phyloP scores from a whole-genome alignment of 2,113 vertebrate species.

The Bungarus multicinctus region DNA sequence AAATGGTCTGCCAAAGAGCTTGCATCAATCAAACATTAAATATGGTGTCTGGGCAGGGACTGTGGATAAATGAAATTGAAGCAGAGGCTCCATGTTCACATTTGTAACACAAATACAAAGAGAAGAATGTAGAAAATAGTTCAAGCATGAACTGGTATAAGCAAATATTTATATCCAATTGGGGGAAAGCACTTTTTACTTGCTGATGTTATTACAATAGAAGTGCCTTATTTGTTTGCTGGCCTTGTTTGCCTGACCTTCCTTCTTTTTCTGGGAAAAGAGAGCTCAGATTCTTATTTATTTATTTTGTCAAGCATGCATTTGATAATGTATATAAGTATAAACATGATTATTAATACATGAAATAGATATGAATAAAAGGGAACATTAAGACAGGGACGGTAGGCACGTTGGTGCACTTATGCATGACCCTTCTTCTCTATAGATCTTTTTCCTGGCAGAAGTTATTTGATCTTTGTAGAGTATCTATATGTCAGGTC shows the following conservation, averaged over 20 bases:
- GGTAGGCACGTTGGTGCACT: no score
- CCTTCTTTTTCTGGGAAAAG: no score
- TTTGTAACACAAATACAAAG: not conserved
- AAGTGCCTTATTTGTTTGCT: not conserved
- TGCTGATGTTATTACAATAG: not conserved
- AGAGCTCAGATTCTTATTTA: not conserved
- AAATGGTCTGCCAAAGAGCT: not conserved
- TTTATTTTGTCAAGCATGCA: no score
- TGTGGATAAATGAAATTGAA: not conserved
- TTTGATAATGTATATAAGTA: no score
- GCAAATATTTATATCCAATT: not conserved
- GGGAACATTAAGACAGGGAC: no score
- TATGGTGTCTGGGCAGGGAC: not conserved
- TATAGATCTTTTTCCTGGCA: not conserved
- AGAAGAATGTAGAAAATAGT: not conserved
- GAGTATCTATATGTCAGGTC: not conserved
- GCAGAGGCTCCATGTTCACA: not conserved
- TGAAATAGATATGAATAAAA: no score
- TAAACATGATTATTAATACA: no score
- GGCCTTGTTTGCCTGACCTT: not conserved
- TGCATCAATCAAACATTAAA: not conserved
- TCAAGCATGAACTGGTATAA: not conserved
- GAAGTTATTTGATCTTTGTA: not conserved
- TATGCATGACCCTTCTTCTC: not conserved
- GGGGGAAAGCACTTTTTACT: not conserved